These are phyloP conservation scores for Stegana nigrithorax DNA, from an alignment of 2,888 invertebrate genomes.

Conservation along the genomic window DNA sequence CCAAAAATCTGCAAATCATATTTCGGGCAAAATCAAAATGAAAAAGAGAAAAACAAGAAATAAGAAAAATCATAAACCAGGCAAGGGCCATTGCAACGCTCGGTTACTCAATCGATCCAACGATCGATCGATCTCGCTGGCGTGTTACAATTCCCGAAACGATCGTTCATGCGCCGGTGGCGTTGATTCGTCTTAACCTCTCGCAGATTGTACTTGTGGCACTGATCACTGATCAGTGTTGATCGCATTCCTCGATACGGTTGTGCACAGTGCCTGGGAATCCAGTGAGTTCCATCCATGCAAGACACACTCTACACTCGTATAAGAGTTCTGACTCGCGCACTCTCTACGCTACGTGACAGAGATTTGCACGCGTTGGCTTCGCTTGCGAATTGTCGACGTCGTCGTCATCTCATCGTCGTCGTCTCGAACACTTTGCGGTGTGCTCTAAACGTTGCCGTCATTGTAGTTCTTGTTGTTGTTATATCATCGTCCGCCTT, in stretches of 20 bases:
- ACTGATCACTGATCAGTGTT: slow-evolving; percentile 39
- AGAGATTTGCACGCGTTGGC: slow-evolving; percentile 33
- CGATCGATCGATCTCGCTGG: background rate
- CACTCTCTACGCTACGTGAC: slow-evolving; percentile 40
- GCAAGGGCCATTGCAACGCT: slow-evolving; percentile 18
- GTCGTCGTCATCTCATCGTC: background rate
- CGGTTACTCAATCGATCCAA: background rate
- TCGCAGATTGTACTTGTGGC: slow-evolving; percentile 6
- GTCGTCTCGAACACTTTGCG: background rate
- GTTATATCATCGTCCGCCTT: too few species aligned
- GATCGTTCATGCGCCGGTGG: background rate
- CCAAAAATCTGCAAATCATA: slow-evolving; percentile 57
- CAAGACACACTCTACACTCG: slow-evolving; percentile 34
- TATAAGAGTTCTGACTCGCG: background rate
- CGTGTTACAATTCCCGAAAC: slow-evolving; percentile 9
- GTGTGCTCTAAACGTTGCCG: background rate
- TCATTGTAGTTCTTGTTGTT: too few species aligned
- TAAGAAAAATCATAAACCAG: too few species aligned
- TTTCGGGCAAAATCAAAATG: slow-evolving; percentile 34
- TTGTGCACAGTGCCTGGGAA: background rate
- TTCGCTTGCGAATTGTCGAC: slow-evolving; percentile 19
- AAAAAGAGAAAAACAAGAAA: too few species aligned
- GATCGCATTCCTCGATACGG: slow-evolving; percentile 56
- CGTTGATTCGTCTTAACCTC: background rate
- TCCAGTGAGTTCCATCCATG: background rate